Percentiles rank a stretch among this genome's conserved stretches.
Evolutionary conservation across 2,888 invertebrate species (phyloP).

Genomic region (Andrena bucephala): DNA sequence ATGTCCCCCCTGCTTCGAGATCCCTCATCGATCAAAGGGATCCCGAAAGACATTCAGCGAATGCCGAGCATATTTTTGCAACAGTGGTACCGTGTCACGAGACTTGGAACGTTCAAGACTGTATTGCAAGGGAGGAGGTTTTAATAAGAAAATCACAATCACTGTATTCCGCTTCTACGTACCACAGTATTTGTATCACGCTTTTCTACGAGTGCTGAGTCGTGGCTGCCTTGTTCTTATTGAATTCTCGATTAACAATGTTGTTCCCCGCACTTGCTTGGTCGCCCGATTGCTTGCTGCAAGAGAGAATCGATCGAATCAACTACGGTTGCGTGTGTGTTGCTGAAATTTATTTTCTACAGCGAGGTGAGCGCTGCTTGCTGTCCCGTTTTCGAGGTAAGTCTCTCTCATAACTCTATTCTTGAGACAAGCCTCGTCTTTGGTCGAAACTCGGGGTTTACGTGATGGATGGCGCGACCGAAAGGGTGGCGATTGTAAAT

Average conservation of each 20-base stretch:
- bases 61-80: neutral
- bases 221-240: conserved; percentile 73
- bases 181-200: conserved; percentile 46
- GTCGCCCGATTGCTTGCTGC: conserved; percentile 44
- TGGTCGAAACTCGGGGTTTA: no score
- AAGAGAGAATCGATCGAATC: conserved; percentile 59
- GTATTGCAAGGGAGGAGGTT: neutral
- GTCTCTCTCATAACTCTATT: no score
- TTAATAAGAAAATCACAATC: neutral
- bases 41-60: no score
- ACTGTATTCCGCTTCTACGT: conserved; percentile 48
- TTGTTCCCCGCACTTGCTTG: conserved; percentile 46
- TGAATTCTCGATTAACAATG: conserved; percentile 52
- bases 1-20: no score
- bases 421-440: no score
- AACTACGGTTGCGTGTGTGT: conserved; percentile 6
- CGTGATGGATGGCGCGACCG: no score
- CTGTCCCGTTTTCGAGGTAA: neutral
- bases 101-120: neutral
- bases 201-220: conserved; percentile 63
- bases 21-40: no score
- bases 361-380: neutral
- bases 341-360: neutral
- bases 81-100: neutral
- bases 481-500: no score